Evolutionary conservation across 2,113 vertebrate species (phyloP), one percentile per base, ranked within the genome.

Genomic region (Nestor notabilis): DNA sequence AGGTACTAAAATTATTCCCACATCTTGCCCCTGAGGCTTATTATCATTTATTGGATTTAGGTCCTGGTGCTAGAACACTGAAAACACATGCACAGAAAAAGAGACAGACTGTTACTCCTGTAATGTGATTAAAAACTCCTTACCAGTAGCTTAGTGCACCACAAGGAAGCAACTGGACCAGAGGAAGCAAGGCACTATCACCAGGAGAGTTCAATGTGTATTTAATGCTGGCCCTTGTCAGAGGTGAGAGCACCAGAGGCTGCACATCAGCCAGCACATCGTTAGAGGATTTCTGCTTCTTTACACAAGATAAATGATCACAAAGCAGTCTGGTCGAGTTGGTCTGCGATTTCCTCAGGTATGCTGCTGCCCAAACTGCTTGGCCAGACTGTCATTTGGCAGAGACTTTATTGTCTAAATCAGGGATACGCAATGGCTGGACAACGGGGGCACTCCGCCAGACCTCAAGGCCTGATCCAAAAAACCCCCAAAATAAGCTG

Each of bases 391-490:
- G 61, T 27, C 44, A 60, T 46, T 93, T 95, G 90, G 92, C 95
- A 89, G 77, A 92, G 83, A 63, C 56, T 41, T 91, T 68, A 65
- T 29, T 84, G 83, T 53, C 69, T 92, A 87, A 91, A 84, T 47
- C 69, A 49, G 39, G 7, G 1, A 89, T 82, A 65, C 53, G 84
- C 89, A 80, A 87, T 60, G 90, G 89, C 83, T 93, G 89, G 80
- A 91, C 83, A 91, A 89, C 66, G 79, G 87, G 95, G 87, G 90
- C 43, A 21, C 82, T 91, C 72, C 91, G 90, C 69, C 92, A 96
- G 81, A 75, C 53, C 44, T 87, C 56, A 56, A 71, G 35, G 65
- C 83, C 46, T 84, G 87, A 92, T 87, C 83, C 89, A 91, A 46
- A 94, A 87, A 93, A 70, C 53, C 65, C 76, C 90, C 46, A 28